phyloP scores from a whole-genome alignment of 2,888 invertebrate genomes.

The Euphydryas editha region DNA sequence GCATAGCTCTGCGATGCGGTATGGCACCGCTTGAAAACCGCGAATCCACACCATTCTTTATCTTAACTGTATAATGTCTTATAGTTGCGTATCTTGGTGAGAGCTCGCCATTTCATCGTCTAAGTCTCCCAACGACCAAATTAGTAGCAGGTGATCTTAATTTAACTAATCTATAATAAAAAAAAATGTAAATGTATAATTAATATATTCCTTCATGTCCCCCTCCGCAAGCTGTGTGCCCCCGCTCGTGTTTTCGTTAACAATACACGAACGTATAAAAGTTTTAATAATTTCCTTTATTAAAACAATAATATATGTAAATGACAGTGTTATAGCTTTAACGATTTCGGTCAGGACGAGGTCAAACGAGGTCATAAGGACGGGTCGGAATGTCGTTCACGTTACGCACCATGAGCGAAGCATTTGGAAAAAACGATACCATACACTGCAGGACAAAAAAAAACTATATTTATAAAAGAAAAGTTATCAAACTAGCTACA shows the following conservation, averaged over 20 bases:
- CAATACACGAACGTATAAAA: background rate
- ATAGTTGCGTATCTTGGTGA: too few species aligned
- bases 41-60: too few species aligned
- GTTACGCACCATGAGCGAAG: background rate
- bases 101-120: too few species aligned
- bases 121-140: too few species aligned
- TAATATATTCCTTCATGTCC: background rate
- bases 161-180: too few species aligned
- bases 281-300: slow-evolving; percentile 6
- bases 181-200: background rate
- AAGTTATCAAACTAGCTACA: too few species aligned
- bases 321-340: slow-evolving; percentile 19
- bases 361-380: slow-evolving; percentile 24
- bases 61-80: too few species aligned
- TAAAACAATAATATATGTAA: slow-evolving; percentile 22
- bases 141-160: too few species aligned
- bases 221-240: background rate
- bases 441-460: background rate
- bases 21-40: too few species aligned
- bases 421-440: slow-evolving; percentile 6
- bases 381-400: slow-evolving; percentile 13
- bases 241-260: background rate
- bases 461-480: background rate
- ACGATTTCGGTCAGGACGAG: slow-evolving; percentile 12
- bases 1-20: too few species aligned